These are phyloP conservation scores for Eulithis prunata DNA, from an alignment of 2,888 invertebrate genomes.

Conservation along the genomic window DNA sequence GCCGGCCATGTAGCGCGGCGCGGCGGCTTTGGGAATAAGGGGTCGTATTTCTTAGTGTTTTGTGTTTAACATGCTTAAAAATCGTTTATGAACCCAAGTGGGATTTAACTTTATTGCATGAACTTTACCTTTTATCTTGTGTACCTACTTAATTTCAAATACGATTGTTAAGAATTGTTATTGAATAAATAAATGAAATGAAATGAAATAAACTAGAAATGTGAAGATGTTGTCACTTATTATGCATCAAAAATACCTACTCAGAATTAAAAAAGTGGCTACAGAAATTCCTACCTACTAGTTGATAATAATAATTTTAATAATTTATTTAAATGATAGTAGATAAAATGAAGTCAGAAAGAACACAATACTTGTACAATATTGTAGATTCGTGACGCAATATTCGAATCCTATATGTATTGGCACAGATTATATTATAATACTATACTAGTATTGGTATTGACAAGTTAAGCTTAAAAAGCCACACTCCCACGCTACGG, in stretches of 20 bases:
- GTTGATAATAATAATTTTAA: no score
- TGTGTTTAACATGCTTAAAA: conserved; percentile 68
- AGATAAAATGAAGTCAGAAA: neutral
- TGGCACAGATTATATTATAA: no score
- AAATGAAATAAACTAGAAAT: neutral
- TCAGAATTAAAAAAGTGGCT: no score
- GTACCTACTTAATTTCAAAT: no score
- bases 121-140: no score
- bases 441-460: no score
- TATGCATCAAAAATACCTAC: no score
- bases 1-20: conserved; percentile 47
- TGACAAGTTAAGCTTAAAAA: conserved; percentile 33
- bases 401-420: conserved; percentile 17
- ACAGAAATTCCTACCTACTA: no score
- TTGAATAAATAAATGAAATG: no score
- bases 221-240: neutral
- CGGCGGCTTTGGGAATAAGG: conserved; percentile 64
- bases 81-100: conserved; percentile 55
- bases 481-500: conserved; percentile 46
- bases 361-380: no score
- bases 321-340: neutral
- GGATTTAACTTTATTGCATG: no score
- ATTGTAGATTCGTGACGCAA: neutral
- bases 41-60: conserved; percentile 67
- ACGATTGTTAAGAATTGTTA: no score